These are phyloP conservation scores for Coilia nasus DNA, from an alignment of 2,797 vertebrate species.

Conservation along the genomic window DNA sequence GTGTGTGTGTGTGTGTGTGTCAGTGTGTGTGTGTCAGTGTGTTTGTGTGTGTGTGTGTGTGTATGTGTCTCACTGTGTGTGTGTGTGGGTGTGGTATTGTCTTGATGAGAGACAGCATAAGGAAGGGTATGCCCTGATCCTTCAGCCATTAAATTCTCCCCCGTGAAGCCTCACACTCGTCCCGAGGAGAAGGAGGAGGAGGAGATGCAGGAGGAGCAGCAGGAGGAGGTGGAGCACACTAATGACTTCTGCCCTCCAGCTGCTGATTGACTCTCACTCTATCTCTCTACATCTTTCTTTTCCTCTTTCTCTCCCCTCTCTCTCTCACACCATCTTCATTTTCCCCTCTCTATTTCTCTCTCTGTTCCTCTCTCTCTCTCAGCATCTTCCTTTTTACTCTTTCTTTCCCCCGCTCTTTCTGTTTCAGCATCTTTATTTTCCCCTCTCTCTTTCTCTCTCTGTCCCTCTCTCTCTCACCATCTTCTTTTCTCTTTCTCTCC, in stretches of 20 bases:
- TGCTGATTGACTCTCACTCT: slow-evolving; percentile 8
- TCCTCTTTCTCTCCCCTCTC: slow-evolving; percentile 11
- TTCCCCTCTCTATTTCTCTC: neutral
- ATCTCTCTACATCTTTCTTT: neutral
- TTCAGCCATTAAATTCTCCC: slow-evolving; percentile 20
- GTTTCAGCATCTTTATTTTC: too few species aligned
- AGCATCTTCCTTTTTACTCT: too few species aligned
- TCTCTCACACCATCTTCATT: slow-evolving; percentile 29
- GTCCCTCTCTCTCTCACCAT: too few species aligned
- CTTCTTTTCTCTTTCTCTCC: too few species aligned
- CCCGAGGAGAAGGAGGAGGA: neutral
- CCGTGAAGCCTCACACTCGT: neutral
- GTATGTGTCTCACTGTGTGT: neutral
- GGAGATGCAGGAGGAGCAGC: too few species aligned
- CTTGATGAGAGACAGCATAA: neutral
- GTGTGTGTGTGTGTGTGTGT: neutral
- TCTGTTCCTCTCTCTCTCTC: too few species aligned
- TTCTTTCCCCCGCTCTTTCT: too few species aligned
- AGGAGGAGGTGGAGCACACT: neutral
- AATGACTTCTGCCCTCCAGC: slow-evolving; percentile 21
- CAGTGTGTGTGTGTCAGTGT: neutral
- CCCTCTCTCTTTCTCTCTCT: too few species aligned
- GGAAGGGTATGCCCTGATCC: slow-evolving; percentile 12
- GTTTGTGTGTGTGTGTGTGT: neutral
- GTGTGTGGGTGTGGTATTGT: neutral